Base-by-base conservation (phyloP, 2,888 invertebrate genomes). In the Lithodes maja region DNA sequence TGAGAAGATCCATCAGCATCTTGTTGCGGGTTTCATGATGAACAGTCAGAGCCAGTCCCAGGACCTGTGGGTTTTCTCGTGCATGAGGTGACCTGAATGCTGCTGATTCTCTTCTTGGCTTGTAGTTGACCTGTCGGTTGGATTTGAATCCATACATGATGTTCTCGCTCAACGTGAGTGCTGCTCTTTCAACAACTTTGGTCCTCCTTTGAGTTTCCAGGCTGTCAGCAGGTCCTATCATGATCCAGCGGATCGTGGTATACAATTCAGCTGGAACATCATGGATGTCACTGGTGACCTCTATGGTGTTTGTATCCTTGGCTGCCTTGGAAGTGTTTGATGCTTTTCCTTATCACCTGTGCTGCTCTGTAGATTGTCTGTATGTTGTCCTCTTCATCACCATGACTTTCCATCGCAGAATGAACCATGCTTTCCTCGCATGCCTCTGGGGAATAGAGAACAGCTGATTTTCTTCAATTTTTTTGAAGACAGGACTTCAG, bases 11-110 rank as follows among this genome's bases (percentile, higher is more conserved):
- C 77, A 87, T 75, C 78, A 87, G 77, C 74, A 52, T 80, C 55
- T 85, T 85, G 69, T 89, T 85, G 17, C 71, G 15, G 74, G 89
- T 89, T 53, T 86, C 79, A 1, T 89, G 79, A 52, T 89, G 85
- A 69, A 85, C 50, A 49, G 68, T 69, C 55, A 85, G 71, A 3
- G 89, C 85, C 85, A 89, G 52, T 15, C 89, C 89, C 49, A 84
- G 68, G 50, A 78, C 83, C 50, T 88, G 88, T 9, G 84, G 77
- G 69, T 83, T 88, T 53, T 82, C 82, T 61, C 61, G 33, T 17
- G 82, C 69, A 55, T 82, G n/a, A 1, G 7, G 17, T 49, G 49
- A n/a, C 69, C 82, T 17, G n/a, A 82, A 82, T 33, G 71, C 71
- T 15, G 83, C 83, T 17, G n/a, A 12, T 12, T 83, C 83, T 7